Base-by-base conservation (phyloP, 1,140 invertebrate genomes). In the Trissolcus basalis region DNA sequence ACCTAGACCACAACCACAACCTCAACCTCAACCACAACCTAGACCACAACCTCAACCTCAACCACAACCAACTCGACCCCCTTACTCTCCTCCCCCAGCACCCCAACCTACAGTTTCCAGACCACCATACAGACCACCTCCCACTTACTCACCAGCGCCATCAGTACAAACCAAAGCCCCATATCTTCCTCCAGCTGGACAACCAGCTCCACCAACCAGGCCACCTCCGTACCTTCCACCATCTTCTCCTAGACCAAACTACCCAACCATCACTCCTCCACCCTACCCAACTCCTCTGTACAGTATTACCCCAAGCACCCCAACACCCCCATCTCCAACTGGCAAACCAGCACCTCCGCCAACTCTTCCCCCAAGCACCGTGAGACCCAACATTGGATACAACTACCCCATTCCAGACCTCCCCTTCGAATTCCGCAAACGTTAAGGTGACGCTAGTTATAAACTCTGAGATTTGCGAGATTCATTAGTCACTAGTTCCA, bases 371-470 rank as follows among this genome's bases (percentile, higher is more conserved):
- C 85, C 86, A 0, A 80, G 76, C 10, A 86, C 86, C 0, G 41
- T 54, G 5, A 82, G 55, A 58, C 80, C 85, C 2, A 59, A 41
- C 0, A 6, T 73, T 33, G 87, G 87, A 43, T 88, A 88, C 43
- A 81, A 81, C 49, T 88, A 88, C 43, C 77, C 78, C 0, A 84
- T 87, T 14, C 87, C 87, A 0, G 85, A 88, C 3, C 83, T 85
- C 13, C 78, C 84, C 5, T 84, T 88, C 15, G 81, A 86, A 7
- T 82, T 80, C 19, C 80, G 83, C 11, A 86, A 82, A 60, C 73
- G 73, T 60, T 76, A 39, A 70, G 35, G 68, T 54, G 13, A 43
- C 9, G 48, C 50, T 72, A 41, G 72, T 72, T 72, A 47, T 72
- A 77, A 10, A 58, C 15, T n/a, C n/a, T n/a, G n/a, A n/a, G n/a